These are phyloP conservation scores for Cinclus mexicanus DNA, from an alignment of 2,113 vertebrate genomes.

Conservation along the genomic window DNA sequence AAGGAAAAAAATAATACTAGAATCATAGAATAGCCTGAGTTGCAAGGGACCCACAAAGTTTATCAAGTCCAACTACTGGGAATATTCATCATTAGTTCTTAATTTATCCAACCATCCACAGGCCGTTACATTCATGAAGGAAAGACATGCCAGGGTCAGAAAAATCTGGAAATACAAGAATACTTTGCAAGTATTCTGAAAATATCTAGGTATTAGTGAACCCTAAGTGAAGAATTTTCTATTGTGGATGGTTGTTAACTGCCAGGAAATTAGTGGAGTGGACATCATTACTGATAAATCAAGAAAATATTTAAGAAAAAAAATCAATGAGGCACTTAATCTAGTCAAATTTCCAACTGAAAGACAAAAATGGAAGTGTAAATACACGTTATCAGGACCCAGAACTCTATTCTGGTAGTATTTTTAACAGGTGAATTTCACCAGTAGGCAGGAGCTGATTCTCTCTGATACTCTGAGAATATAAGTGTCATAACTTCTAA, in stretches of 20 bases:
- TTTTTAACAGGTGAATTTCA: background rate
- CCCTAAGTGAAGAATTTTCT: background rate
- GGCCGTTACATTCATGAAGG: background rate
- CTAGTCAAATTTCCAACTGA: background rate
- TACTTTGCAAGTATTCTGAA: background rate
- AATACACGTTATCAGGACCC: background rate
- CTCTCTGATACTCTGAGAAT: background rate
- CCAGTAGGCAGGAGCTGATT: background rate
- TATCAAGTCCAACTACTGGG: background rate
- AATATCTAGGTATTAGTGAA: background rate
- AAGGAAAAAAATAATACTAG: background rate
- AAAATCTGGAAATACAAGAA: background rate
- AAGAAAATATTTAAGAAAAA: background rate
- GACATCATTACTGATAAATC: background rate
- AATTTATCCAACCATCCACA: background rate
- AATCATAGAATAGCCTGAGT: background rate
- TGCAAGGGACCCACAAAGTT: background rate
- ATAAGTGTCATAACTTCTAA: background rate
- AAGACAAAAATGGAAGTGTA: background rate
- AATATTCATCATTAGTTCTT: background rate
- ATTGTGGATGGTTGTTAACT: background rate
- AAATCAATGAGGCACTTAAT: background rate
- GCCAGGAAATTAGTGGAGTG: background rate
- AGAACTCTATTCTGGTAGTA: background rate
- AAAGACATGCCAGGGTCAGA: background rate